Evolutionary conservation across 1,140 invertebrate genomes (phyloP).

Genomic region (Anastatus disparis): DNA sequence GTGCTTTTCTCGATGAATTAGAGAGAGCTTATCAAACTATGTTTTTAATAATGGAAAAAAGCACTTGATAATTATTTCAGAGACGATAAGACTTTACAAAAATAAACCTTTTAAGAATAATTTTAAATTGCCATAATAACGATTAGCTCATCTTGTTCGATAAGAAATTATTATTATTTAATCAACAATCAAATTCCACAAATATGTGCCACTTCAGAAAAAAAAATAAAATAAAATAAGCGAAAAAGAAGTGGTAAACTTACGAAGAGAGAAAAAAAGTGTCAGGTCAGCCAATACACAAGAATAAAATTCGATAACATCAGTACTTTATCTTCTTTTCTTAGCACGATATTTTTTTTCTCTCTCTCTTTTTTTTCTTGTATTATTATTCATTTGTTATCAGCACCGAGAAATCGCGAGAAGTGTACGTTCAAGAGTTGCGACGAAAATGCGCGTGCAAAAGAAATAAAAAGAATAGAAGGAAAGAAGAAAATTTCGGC

Average conservation of each 20-base stretch:
- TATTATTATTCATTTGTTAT: slow-evolving; percentile 35
- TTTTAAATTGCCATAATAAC: too few species aligned
- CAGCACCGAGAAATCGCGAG: slow-evolving; percentile 20
- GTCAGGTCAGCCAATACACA: slow-evolving; percentile 35
- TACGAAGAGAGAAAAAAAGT: too few species aligned
- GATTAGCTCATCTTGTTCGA: too few species aligned
- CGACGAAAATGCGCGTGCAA: background rate
- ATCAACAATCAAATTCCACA: slow-evolving; percentile 19
- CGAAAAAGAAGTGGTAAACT: too few species aligned
- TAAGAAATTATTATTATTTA: too few species aligned
- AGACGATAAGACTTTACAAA: too few species aligned
- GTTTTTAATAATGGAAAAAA: too few species aligned
- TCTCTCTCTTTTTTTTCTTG: background rate
- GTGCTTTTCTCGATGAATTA: too few species aligned
- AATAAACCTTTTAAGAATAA: too few species aligned
- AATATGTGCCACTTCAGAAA: background rate
- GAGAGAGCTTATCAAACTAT: too few species aligned
- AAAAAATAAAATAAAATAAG: background rate
- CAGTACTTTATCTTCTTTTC: slow-evolving; percentile 8
- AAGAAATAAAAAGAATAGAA: slow-evolving; percentile 8
- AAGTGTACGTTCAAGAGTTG: slow-evolving; percentile 1
- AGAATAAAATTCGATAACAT: slow-evolving; percentile 37
- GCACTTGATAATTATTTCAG: too few species aligned
- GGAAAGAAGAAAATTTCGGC: slow-evolving; percentile 1
- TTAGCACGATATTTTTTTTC: background rate